Percentiles rank a stretch among this genome's conserved stretches.
phyloP scores from a whole-genome alignment of 2,888 invertebrate species.

The Philhelius pedissequus region DNA sequence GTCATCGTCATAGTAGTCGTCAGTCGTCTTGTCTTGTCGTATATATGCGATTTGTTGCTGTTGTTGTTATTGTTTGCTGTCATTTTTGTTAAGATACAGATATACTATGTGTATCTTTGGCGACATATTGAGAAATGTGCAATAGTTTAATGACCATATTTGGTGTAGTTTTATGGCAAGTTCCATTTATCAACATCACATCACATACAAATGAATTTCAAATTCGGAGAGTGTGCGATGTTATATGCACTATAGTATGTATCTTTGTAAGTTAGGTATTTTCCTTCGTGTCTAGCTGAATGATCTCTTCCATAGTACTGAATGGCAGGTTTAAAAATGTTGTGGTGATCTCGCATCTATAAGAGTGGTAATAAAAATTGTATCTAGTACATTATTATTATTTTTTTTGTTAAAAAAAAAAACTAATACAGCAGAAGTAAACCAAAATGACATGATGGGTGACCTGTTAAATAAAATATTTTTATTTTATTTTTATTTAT shows the following conservation, averaged over 20 bases:
- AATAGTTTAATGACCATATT: constrained; percentile 78
- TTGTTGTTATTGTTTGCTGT: constrained; percentile 34
- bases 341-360: background rate
- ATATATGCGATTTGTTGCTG: constrained; percentile 27
- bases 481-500: background rate
- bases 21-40: background rate
- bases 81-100: constrained; percentile 27
- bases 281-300: background rate
- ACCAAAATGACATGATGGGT: constrained; percentile 32
- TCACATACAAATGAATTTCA: constrained; percentile 69
- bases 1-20: background rate
- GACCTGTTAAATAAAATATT: constrained; percentile 56
- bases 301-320: background rate
- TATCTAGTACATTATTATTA: constrained; percentile 37
- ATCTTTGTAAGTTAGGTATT: too few species aligned
- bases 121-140: constrained; percentile 79
- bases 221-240: constrained; percentile 60
- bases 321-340: background rate
- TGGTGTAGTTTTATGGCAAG: constrained; percentile 77
- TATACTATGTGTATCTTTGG: constrained; percentile 65
- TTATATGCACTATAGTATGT: background rate
- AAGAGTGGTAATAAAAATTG: constrained; percentile 9
- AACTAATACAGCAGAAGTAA: background rate
- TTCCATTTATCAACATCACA: constrained; percentile 76
- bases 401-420: background rate